These are phyloP conservation scores for Trinorchestia longiramus DNA, from an alignment of 1,140 invertebrate genomes.

Conservation along the genomic window DNA sequence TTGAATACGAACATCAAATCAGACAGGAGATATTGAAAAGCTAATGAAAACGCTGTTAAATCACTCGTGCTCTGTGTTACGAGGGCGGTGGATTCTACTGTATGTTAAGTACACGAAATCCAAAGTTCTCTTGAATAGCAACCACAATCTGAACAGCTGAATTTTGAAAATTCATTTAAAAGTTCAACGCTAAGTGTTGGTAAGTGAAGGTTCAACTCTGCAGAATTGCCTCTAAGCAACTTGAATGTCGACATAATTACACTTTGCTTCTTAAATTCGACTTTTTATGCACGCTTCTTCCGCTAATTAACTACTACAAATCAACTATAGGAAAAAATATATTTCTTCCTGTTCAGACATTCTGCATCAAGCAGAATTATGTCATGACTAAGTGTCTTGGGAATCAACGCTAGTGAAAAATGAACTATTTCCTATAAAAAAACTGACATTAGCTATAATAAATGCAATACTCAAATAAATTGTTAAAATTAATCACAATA, in stretches of 20 bases:
- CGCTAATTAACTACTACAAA: not conserved
- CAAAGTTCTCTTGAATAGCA: not conserved
- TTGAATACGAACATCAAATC: constrained; percentile 30
- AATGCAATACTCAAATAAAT: not conserved
- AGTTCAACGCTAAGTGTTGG: not conserved
- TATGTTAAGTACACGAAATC: not conserved
- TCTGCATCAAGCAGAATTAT: not conserved
- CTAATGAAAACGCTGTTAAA: not conserved
- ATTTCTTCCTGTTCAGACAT: not conserved
- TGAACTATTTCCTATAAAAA: not conserved
- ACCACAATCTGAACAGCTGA: not conserved
- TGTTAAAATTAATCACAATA: not conserved
- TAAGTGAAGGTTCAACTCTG: not conserved
- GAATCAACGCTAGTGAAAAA: not conserved
- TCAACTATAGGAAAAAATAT: not conserved
- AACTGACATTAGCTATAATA: not conserved
- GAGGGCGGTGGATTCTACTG: not conserved
- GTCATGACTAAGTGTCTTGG: not conserved
- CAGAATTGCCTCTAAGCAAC: not conserved
- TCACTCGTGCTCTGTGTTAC: not conserved
- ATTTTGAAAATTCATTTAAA: not conserved
- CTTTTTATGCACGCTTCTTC: not conserved
- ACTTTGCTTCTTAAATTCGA: not conserved
- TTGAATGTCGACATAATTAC: not conserved
- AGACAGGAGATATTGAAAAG: not conserved